Evolutionary conservation across 2,888 invertebrate genomes (phyloP).

Genomic region (Merodon equestris): DNA sequence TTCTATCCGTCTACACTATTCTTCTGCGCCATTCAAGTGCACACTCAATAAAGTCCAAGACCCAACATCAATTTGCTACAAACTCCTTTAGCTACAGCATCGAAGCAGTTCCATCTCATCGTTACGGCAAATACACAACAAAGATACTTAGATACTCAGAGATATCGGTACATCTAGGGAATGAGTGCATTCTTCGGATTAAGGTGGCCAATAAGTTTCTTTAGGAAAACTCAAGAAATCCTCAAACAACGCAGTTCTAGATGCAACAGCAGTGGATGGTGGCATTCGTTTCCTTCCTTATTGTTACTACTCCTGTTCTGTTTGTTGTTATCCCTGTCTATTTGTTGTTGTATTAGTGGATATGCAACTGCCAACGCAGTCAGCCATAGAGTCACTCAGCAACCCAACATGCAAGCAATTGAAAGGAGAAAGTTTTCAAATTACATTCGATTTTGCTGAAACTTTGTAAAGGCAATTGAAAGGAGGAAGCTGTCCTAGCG

Average conservation of each 20-base stretch:
- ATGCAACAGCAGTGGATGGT: conserved; percentile 46
- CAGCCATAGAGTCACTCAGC: conserved; percentile 19
- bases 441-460: conserved; percentile 69
- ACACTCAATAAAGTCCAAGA: conserved; percentile 67
- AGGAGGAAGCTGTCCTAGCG: conserved; percentile 56
- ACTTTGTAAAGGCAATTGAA: conserved; percentile 68
- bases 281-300: conserved; percentile 58
- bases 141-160: conserved; percentile 13
- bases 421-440: conserved; percentile 68
- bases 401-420: conserved; percentile 63
- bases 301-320: conserved; percentile 23
- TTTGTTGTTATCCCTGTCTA: conserved; percentile 40
- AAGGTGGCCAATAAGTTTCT: conserved; percentile 68
- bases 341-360: conserved; percentile 47
- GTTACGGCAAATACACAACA: neutral
- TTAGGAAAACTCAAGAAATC: conserved; percentile 64
- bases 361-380: conserved; percentile 32
- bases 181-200: conserved; percentile 59
- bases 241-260: conserved; percentile 53
- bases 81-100: conserved; percentile 40
- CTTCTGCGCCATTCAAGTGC: conserved; percentile 41
- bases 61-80: conserved; percentile 63
- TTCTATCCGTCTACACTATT: neutral
- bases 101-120: conserved; percentile 38
- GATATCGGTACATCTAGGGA: conserved; percentile 13